Evolutionary conservation across 2,113 vertebrate species (phyloP), one percentile per base, ranked within the genome.

Genomic region (Festucalex cinctus): DNA sequence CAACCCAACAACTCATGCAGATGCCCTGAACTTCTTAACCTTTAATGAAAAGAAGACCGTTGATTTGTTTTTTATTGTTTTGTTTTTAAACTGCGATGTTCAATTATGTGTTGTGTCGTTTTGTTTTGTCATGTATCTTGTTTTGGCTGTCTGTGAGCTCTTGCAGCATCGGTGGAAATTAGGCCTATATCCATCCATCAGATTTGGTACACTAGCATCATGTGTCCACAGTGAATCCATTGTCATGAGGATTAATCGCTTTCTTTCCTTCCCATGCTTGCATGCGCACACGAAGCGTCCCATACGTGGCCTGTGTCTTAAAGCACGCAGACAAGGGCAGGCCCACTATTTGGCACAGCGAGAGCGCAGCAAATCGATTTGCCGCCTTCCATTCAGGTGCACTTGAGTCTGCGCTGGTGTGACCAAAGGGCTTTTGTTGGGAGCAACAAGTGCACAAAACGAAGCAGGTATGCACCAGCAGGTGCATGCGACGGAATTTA

Each of bases 301-400:
- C 51, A 6, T 54, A 24, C 8, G 48, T 9, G 48, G 26, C 54
- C 22, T 17, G 60, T 9, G 12, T 16, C 51, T 48, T 71, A 73
- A 70, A 64, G 73, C 63, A 82, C 74, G 76, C 83, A 65, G 65
- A 70, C 68, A 5, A 24, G 59, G 60, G 48, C 41, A n/a, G 49
- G 36, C 54, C 54, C 67, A 57, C 67, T 69, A 79, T 69, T 80
- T 69, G 74, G 74, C 71, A 49, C 73, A 79, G n/a, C 46, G 24
- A 57, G 78, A 91, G 86, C 91, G 91, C 66, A 91, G 84, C 89
- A 88, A 93, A 92, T 92, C 85, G 88, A 81, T 89, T 88, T 43
- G 83, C 89, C 90, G 90, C 92, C 88, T 89, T 83, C 85, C 71
- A 90, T 92, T 92, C 83, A 90, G 43, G 61, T 6, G 58, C 69